Evolutionary conservation across 1,140 invertebrate species (phyloP), one percentile per base, ranked within the genome.

Genomic region (Zaprionus ornatus): DNA sequence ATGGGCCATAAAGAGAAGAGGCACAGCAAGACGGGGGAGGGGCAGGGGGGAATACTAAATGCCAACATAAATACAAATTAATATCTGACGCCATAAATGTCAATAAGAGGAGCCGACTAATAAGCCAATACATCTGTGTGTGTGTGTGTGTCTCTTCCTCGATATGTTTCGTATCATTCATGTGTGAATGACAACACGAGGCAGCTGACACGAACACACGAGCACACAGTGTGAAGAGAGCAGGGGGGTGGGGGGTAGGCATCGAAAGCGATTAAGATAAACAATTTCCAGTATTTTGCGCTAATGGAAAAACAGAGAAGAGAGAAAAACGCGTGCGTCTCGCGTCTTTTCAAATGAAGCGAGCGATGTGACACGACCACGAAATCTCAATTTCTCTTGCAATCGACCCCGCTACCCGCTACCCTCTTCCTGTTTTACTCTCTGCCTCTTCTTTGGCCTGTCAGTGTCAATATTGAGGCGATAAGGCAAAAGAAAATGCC

Each of bases 231-330:
- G 45, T 10, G 37, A 48, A 37, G 50, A 19, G 21, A 19, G 52
- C 23, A 27, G 21, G 61, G 17, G 42, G 37, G 23, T 4, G 60
- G 25, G 42, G 52, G 37, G 64, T 40, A 19, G 71, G 55, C 66
- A 77, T 79, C 68, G 68, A 72, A 77, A 77, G 66, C 82, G 82
- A 84, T 85, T 84, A 85, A 84, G 82, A 84, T 84, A 85, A 84
- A 74, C 74, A 84, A 85, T 84, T 85, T 79, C 67, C 57, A 67
- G 73, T 75, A 76, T 76, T 78, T 76, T 66, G 67, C 77, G 71
- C 75, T 68, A 79, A 74, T 82, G 75, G 64, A 82, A 82, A 70
- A 78, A 65, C 64, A 63, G 50, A 63, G 27, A 63, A 65, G 32
- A 63, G 50, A 63, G 27, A 63, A 65, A 40, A 56, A 57, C 32